Base-by-base conservation (phyloP, 2,113 vertebrate species). In the Zosterops hypoxanthus region DNA sequence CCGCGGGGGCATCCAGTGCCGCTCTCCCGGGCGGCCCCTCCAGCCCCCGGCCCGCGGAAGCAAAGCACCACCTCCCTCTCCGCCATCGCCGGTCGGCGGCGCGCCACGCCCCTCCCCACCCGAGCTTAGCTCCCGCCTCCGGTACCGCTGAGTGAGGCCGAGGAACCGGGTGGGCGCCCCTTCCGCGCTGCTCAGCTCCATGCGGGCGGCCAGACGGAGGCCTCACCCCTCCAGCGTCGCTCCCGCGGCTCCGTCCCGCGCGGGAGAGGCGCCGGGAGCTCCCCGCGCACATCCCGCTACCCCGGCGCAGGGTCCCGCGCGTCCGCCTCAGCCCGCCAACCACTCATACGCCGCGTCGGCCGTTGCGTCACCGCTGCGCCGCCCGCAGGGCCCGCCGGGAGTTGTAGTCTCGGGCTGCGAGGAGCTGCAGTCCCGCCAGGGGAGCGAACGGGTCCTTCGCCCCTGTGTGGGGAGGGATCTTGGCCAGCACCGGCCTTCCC, bases 131-230 rank as follows among this genome's bases (percentile, higher is more conserved):
- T 49, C 28, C 75, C 18, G 39, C 28, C 72, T n/a, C 55, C 36
- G 24, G 57, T 95, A 95, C 93, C 95, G 93, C 91, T 96, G 95
- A 36, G 82, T 87, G 29, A 95, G 78, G 78, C 95, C 82, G 41
- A 96, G 78, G 78, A 96, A 77, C 1, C 93, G 91, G 21, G 39
- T 69, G 60, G 78, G 87, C 2, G 64, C 91, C 23, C 55, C 73
- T 44, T 95, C 95, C 5, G 50, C 78, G 60, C 78, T 25, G 88
- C 85, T 90, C 59, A 64, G 77, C 69, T 95, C 95, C 95, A 96
- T 95, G 26, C 15, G n/a, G 77, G 23, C 68, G 28, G 39, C 14
- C 56, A 6, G 65, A 46, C 25, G 12, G 12, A 88, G 52, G 47
- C 60, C 77, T 92, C 70, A 7, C 46, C 14, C 22, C 42, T 65